Evolutionary conservation across 2,113 vertebrate species (phyloP), one percentile per base, ranked within the genome.

Genomic region (Zootoca vivipara): DNA sequence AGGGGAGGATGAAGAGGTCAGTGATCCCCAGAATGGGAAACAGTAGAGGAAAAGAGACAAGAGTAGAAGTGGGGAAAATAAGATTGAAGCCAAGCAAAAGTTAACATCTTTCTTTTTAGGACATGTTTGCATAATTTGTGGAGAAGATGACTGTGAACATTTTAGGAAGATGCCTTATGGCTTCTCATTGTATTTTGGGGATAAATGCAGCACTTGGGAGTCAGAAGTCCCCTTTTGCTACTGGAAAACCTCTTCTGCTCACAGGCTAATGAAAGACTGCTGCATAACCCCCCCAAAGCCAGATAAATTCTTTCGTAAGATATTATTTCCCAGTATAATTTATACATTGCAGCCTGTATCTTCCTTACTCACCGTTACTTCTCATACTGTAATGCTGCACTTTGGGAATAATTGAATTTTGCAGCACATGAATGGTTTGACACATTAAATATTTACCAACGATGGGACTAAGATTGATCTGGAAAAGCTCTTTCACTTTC

Each of bases 21-120:
- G 52, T 90, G 70, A 87, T 91, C 73, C 85, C 65, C 78, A 86
- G 38, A 75, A 91, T 91, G 67, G 72, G n/a, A 92, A 95, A 88
- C 52, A 3, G 72, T 80, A 92, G 73, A 92, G 90, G 89, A 88
- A 56, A 82, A 72, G 85, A 83, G 42, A 85, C 4, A 33, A 94
- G 7, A 9, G 89, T 35, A 84, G 89, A 62, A 22, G 52, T 73
- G 13, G 89, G 26, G 77, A 86, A 85, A 83, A 0, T 3, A 35
- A 26, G n/a, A 70, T 33, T 26, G 13, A 72, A 42, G 4, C 46
- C 82, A 46, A 56, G 1, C 22, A 70, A 30, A 33, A 12, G 35
- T 79, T 42, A 42, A 67, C 35, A 65, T 77, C 18, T n/a, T 77
- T 7, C 3, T 86, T 46, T 12, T 22, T 2, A 26, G 30, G 20